Conservation (phyloP, 2,888 invertebrate genomes). For the Calameuta filiformis region DNA sequence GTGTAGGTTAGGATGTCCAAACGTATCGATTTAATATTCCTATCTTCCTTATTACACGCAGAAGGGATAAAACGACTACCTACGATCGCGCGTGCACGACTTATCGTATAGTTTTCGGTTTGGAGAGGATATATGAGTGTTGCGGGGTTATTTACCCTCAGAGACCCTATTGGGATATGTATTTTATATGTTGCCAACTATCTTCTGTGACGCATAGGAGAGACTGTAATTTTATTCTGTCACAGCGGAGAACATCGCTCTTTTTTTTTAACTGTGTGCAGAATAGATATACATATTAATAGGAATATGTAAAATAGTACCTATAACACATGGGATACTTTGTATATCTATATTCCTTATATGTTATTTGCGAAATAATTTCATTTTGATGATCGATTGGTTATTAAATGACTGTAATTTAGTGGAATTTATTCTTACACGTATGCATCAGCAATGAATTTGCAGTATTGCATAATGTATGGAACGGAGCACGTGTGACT, state of each 20-base stretch:
- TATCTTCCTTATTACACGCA: slow-evolving; percentile 55
- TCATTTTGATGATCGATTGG: neutral
- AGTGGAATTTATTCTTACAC: neutral
- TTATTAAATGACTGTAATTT: neutral
- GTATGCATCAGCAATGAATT: neutral
- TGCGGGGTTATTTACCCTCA: neutral
- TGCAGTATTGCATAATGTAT: too few species aligned
- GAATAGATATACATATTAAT: neutral
- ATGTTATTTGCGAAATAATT: too few species aligned
- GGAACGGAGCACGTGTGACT: too few species aligned
- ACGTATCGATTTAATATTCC: slow-evolving; percentile 31
- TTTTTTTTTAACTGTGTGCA: neutral
- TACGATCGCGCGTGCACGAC: neutral
- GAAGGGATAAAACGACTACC: slow-evolving; percentile 4
- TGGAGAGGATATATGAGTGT: neutral
- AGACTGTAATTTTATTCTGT: neutral
- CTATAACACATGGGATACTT: neutral
- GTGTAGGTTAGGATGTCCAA: slow-evolving; percentile 3
- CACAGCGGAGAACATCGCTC: neutral
- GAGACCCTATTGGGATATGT: neutral
- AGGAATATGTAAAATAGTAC: neutral
- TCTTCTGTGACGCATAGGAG: neutral
- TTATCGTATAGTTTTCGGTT: neutral
- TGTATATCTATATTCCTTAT: neutral
- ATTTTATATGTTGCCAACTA: neutral